A percentile compares a stretch with the other conserved stretches of the same genome.
Conservation (phyloP, 2,888 invertebrate genomes). For the Antheraea yamamai region DNA sequence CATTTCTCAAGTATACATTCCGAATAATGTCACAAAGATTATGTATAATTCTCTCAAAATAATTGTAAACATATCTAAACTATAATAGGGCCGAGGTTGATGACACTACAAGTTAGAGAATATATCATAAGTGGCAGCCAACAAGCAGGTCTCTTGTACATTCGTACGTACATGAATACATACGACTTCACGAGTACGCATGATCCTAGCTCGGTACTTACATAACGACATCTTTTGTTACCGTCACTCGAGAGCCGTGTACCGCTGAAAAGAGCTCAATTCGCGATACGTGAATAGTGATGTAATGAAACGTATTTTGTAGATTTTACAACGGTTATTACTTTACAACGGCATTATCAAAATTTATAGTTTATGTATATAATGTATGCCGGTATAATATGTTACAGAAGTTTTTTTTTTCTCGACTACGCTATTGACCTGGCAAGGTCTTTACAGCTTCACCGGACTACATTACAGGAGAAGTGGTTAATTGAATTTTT, state of each 20-base stretch:
- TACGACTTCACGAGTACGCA: conserved; percentile 13
- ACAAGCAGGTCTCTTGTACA: conserved; percentile 7
- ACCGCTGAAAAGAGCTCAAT: conserved; percentile 32
- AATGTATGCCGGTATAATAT: no score
- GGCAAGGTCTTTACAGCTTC: no score
- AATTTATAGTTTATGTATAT: background rate
- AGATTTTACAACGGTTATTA: background rate
- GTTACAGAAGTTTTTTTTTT: no score
- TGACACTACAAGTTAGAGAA: conserved; percentile 42
- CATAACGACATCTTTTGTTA: conserved; percentile 67
- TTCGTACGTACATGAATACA: conserved; percentile 4
- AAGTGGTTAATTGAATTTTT: no score
- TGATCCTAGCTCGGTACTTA: conserved; percentile 13
- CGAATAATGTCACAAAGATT: background rate
- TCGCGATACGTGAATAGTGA: conserved; percentile 35
- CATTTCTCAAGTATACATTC: background rate
- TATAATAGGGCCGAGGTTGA: conserved; percentile 34
- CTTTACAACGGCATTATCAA: background rate
- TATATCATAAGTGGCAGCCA: conserved; percentile 32
- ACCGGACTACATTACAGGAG: no score
- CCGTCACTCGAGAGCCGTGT: conserved; percentile 35
- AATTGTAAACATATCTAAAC: conserved; percentile 23
- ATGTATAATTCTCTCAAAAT: no score
- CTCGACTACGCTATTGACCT: no score
- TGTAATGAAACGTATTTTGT: conserved; percentile 23